Evolutionary conservation across 1,140 invertebrate species (phyloP).

Genomic region (Pteromalus puparum): DNA sequence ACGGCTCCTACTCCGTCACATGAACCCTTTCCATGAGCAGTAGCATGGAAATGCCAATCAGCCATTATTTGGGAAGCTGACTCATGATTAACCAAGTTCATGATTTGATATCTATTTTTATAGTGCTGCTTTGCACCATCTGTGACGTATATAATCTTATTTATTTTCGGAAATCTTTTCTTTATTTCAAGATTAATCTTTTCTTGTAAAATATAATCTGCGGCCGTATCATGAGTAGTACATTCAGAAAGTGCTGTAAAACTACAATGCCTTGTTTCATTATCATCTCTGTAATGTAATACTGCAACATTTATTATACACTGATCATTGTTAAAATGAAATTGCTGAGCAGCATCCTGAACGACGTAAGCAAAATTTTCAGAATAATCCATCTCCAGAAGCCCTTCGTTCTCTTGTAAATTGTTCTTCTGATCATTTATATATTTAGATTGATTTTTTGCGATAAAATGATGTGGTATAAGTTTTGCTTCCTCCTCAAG

Average conservation of each 20-base stretch:
- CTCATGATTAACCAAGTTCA: constrained; percentile 11
- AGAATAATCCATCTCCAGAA: too few species aligned
- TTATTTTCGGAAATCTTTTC: neutral
- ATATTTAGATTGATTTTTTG: neutral
- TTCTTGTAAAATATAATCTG: constrained; percentile 40
- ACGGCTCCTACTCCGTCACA: constrained; percentile 42
- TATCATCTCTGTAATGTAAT: constrained; percentile 49
- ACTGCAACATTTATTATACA: too few species aligned
- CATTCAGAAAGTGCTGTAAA: constrained; percentile 31
- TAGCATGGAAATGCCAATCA: constrained; percentile 5
- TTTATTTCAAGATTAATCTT: constrained; percentile 31
- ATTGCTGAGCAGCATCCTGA: constrained; percentile 61
- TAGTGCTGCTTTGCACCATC: constrained; percentile 43
- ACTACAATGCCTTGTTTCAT: constrained; percentile 43
- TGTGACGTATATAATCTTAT: constrained; percentile 34
- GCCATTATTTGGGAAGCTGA: neutral
- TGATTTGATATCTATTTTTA: constrained; percentile 37
- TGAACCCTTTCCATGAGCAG: neutral
- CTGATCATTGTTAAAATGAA: constrained; percentile 61
- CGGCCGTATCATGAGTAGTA: constrained; percentile 37
- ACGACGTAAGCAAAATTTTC: constrained; percentile 62
- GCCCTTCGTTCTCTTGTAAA: neutral
- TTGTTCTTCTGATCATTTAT: neutral
- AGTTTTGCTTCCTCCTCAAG: too few species aligned
- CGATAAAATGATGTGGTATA: constrained; percentile 5